Evolutionary conservation across 2,797 vertebrate genomes (phyloP), one percentile per base, ranked within the genome.

Genomic region (Phalanger gymnotis): DNA sequence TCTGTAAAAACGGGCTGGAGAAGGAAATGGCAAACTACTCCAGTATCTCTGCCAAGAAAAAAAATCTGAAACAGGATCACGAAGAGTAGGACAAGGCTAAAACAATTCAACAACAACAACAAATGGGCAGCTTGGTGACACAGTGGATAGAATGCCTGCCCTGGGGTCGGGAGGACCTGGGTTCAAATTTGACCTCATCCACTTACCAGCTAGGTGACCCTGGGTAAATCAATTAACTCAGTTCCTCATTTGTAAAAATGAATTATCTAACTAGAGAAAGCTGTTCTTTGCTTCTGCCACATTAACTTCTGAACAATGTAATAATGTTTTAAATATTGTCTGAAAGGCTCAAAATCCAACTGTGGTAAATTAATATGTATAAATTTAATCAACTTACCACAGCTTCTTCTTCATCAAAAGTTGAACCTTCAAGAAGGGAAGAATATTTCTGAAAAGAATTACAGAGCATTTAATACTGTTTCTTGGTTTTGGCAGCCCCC

Each of bases 391-490:
- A 16, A 91, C 54, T 92, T 96, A 53, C 11, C 19, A 61, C 94
- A 7, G 34, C 47, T 90, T 87, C 5, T 89, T 94, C 61, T 19
- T 58, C 87, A 57, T 93, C 90, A 61, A 95, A 95, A 55, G 94
- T 87, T 34, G 28, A 57, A 81, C 90, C 4, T 30, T 92, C 51
- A 5, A 90, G 2, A 16, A 92, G 58, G 93, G 94, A 54, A 4
- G 90, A 93, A 93, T 7, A 54, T 51, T 91, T 94, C 89, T 92
- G 25, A 94, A 90, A 22, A 90, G 22, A 92, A 93, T 94, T 90
- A 58, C 7, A 31, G 25, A 57, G 11, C 30, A 61, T 61, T 31
- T 61, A 61, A 12, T 61, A 47, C 19, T n/a, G 2, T 73, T 16
- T 25, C 66, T 81, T 22, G 16, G n/a, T 25, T 7, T 40, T 16